Evolutionary conservation across 2,113 vertebrate species (phyloP), one percentile per base, ranked within the genome.

Genomic region (Benthochromis sp.): DNA sequence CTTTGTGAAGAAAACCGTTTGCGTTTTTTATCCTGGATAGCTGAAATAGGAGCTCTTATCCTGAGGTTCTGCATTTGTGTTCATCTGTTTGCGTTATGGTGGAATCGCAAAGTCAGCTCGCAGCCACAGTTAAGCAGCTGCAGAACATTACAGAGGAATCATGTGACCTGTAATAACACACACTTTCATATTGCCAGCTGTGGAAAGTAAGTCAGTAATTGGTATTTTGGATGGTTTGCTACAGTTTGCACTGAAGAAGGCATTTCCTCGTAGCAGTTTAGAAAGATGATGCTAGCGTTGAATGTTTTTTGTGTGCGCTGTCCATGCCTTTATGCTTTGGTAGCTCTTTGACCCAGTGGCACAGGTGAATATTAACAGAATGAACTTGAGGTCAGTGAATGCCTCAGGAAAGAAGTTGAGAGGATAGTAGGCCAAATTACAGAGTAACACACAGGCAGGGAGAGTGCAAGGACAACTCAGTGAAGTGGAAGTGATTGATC

Each of bases 41-140:
- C 82, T 92, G 94, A 92, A 96, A 96, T 92, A 5, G 83, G 91
- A 94, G 89, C 89, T 84, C 79, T 85, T 66, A 83, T 89, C 78
- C 86, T 34, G 84, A 93, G 71, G 85, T 91, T 82, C 87, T 84
- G 69, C 53, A n/a, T 19, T 24, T 19, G 63, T 2, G 29, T 81
- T 82, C 47, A 11, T 78, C 66, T 86, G 83, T 87, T 73, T 86
- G 84, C 90, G 14, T 84, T 85, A 86, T 52, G 71, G 78, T 52
- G 52, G 92, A 93, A 92, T 61, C 7, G 93, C 94, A 88, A 86
- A 82, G 92, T 95, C 95, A 95, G 95, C 94, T 81, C 38, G 61
- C 86, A 87, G 90, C 89, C 84, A 43, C 82, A 92, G 92, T 90
- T 50, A 87, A 90, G 93, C 95, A 96, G 94, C 95, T 96, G 95